Percentiles rank a stretch among this genome's conserved stretches.
Evolutionary conservation across 2,113 vertebrate genomes (phyloP).

Genomic region (Tyrannus savana): DNA sequence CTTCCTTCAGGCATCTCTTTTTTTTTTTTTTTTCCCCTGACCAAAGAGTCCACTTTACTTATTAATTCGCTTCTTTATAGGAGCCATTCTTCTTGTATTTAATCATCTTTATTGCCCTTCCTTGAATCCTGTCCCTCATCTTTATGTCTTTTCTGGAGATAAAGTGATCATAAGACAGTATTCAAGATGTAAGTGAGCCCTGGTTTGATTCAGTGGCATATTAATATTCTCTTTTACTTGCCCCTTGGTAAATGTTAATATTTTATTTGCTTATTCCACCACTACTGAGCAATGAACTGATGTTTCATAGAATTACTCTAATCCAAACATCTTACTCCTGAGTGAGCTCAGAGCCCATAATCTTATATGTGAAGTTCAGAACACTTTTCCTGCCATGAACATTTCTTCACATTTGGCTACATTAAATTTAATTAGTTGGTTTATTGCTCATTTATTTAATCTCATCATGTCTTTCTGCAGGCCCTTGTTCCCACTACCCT

Average conservation of each 20-base stretch:
- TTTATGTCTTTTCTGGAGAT: neutral
- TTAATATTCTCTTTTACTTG: constrained; percentile 27
- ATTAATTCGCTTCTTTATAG: neutral
- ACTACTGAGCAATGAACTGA: neutral
- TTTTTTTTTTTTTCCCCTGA: neutral
- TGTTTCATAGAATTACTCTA: neutral
- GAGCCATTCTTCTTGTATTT: neutral
- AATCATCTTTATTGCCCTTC: neutral
- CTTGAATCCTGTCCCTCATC: neutral
- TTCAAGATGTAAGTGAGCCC: neutral
- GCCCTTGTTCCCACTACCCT: neutral
- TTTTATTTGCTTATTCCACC: constrained; percentile 44
- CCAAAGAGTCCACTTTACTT: neutral
- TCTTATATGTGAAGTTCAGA: neutral
- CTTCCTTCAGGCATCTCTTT: neutral
- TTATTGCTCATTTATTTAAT: constrained; percentile 40
- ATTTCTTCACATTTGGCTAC: constrained; percentile 14
- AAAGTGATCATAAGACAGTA: neutral
- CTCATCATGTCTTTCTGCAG: neutral
- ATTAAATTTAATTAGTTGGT: constrained; percentile 47
- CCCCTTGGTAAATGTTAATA: constrained; percentile 34
- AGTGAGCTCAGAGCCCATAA: constrained; percentile 35
- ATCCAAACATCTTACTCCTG: constrained; percentile 14
- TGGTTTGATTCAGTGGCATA: neutral
- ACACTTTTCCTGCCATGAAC: constrained; percentile 10